Base-by-base conservation (phyloP, 2,797 vertebrate species). In the Bryconaethiops microstoma region DNA sequence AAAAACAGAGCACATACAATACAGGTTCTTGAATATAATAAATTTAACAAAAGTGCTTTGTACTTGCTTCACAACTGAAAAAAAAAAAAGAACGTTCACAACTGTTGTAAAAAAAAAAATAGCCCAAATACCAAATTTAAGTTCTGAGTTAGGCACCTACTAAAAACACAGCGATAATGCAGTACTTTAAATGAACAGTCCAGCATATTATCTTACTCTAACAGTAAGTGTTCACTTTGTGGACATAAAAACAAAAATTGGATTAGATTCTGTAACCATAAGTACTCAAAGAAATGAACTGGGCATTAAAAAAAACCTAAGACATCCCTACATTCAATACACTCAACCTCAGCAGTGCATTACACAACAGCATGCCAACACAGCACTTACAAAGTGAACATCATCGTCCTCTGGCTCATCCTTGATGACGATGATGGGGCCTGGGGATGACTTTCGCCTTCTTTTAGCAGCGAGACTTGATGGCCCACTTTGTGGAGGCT, bases 361-460 rank as follows among this genome's bases (percentile, higher is more conserved):
- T 65, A 2, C 21, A 64, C 29, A 40, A 21, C 0, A 14, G 6
- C 63, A 60, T 40, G 6, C 39, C 6, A 8, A 63, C 54, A 12
- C 10, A 23, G 52, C 19, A 25, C 93, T 93, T 91, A 95, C 94
- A 89, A 95, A 95, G 74, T 57, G 90, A 79, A 95, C 94, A 4
- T 95, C 94, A 40, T 95, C 94, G 0, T 95, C 94, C 79, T 95
- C 94, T 1, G 94, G 94, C 79, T 95, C 94, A 7, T 95, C 94
- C 87, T 95, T 95, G 87, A 95, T 95, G 80, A 95, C 87, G 3
- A 95, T 95, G n/a, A 95, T 54, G 0, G 94, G 94, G 2, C 94
- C 94, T 0, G 94, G 94, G 17, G 94, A 95, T 0, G 74, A 54
- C 79, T 93, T 88, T 52, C 91, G 90, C 5, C 94, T 88, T 16